Evolutionary conservation across 2,113 vertebrate species (phyloP).

Genomic region (Lycocorax pyrrhopterus): DNA sequence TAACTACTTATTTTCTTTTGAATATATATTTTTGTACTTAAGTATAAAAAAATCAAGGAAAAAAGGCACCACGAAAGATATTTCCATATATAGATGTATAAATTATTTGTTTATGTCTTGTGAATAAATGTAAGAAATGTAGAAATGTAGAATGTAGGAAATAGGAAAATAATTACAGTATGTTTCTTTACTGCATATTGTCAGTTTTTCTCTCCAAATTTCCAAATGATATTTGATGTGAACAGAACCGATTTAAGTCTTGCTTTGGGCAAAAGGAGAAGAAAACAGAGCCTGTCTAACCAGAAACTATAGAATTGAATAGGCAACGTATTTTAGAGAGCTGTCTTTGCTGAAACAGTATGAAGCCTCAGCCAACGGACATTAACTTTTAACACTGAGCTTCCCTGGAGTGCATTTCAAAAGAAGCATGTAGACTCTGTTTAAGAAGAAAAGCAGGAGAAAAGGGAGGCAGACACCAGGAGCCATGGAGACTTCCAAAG

Average conservation of each 20-base stretch:
- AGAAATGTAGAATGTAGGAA: background rate
- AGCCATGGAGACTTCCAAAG: background rate
- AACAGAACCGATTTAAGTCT: background rate
- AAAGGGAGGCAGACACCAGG: background rate
- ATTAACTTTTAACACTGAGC: constrained; percentile 28
- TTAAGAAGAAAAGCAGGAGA: background rate
- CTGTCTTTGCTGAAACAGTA: background rate
- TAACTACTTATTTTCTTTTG: background rate
- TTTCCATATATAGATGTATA: background rate
- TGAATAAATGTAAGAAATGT: background rate
- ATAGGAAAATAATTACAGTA: background rate
- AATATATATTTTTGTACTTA: background rate
- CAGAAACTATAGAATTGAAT: background rate
- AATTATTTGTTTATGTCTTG: background rate
- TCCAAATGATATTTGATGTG: background rate
- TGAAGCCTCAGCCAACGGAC: background rate
- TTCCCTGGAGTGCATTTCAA: background rate
- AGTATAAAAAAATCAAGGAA: background rate
- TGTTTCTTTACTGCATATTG: background rate
- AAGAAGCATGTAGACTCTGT: background rate
- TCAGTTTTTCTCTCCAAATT: background rate
- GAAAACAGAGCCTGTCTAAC: background rate
- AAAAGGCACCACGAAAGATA: background rate
- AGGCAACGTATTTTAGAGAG: background rate
- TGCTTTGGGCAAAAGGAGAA: background rate